These are phyloP conservation scores for Latrodectus geometricus DNA, from an alignment of 1,140 invertebrate species.

Conservation along the genomic window DNA sequence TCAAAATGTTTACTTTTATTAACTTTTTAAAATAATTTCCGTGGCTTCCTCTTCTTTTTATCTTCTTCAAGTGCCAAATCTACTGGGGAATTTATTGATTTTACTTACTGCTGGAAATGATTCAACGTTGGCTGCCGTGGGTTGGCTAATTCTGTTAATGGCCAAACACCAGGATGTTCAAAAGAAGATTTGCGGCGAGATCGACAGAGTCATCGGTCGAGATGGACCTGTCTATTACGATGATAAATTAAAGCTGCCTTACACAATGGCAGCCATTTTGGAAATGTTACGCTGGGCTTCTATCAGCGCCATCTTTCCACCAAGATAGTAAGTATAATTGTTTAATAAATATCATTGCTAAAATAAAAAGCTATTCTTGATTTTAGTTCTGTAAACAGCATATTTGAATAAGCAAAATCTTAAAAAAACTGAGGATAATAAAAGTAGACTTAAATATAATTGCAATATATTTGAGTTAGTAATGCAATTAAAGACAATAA, in stretches of 20 bases:
- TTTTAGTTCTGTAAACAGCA: too few relatives aligned
- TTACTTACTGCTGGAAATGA: conserved; percentile 36
- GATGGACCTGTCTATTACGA: conserved; percentile 24
- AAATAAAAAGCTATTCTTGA: neutral
- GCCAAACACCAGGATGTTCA: conserved; percentile 8
- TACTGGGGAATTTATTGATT: conserved; percentile 24
- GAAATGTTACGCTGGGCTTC: conserved; percentile 36
- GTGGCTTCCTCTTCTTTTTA: neutral
- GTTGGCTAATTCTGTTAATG: conserved; percentile 47
- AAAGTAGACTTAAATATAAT: too few relatives aligned
- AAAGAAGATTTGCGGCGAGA: conserved; percentile 32
- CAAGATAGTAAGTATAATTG: conserved; percentile 34
- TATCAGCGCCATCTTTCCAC: conserved; percentile 32
- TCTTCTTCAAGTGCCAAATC: conserved; percentile 17
- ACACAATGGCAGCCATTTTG: conserved; percentile 33
- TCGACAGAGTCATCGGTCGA: conserved; percentile 22
- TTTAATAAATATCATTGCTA: neutral
- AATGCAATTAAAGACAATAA: too few relatives aligned
- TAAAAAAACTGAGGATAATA: too few relatives aligned
- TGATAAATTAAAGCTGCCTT: conserved; percentile 26
- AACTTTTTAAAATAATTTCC: too few relatives aligned
- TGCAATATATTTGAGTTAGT: too few relatives aligned
- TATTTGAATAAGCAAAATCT: too few relatives aligned
- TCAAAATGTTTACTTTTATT: too few relatives aligned
- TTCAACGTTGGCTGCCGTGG: conserved; percentile 9